Evolutionary conservation across 64 coral and sea anemone species (phyloP).

Genomic region (Montipora cactus): DNA sequence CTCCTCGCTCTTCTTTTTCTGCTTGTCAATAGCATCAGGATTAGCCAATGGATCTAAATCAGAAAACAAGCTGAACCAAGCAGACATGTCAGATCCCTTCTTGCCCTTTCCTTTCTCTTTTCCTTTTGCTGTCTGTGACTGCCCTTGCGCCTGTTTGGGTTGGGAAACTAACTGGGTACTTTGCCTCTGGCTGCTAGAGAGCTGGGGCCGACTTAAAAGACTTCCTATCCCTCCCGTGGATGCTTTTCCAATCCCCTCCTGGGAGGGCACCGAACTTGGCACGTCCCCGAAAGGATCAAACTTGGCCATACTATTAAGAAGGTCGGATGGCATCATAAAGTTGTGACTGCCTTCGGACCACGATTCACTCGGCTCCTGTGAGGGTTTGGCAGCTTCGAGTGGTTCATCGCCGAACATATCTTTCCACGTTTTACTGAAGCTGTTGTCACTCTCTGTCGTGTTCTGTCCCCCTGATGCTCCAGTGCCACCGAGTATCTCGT

Average conservation of each 20-base stretch:
- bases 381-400: slow-evolving; percentile 2
- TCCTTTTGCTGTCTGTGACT: not conserved
- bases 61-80: slow-evolving; percentile 99
- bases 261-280: not conserved
- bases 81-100: slow-evolving; percentile 82
- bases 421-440: slow-evolving; percentile 90
- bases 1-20: slow-evolving; percentile 89
- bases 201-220: slow-evolving; percentile 4
- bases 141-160: not conserved
- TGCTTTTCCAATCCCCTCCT: not conserved
- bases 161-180: not conserved
- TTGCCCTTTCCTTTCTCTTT: slow-evolving; percentile 73
- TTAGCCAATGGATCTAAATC: slow-evolving; percentile 97
- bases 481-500: slow-evolving; percentile 69
- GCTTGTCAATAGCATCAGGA: slow-evolving; percentile 95
- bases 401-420: slow-evolving; percentile 93
- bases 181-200: slow-evolving; percentile 16
- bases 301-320: slow-evolving; percentile 87
- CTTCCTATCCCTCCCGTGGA: not conserved
- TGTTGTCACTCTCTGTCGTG: slow-evolving; percentile 61
- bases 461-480: not conserved
- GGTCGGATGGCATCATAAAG: slow-evolving; percentile 91
- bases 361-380: slow-evolving; percentile 43
- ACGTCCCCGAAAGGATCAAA: slow-evolving; percentile 78
- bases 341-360: slow-evolving; percentile 47